Evolutionary conservation across 2,113 vertebrate genomes (phyloP).

Genomic region (Mystacornis crossleyi): DNA sequence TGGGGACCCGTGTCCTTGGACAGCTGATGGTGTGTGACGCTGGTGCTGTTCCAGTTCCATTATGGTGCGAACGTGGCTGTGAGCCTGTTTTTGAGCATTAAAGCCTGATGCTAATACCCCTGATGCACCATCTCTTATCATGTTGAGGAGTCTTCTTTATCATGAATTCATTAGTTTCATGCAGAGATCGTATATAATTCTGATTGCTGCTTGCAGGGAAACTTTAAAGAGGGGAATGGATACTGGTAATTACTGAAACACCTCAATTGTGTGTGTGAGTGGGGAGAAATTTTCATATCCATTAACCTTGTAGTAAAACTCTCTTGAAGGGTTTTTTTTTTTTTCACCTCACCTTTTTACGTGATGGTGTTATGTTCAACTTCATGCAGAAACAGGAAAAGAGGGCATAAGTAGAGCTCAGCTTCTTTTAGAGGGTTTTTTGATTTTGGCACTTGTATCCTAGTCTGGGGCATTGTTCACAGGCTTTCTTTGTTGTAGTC

Average conservation of each 20-base stretch:
- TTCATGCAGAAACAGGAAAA: neutral
- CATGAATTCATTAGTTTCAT: slow-evolving; percentile 69
- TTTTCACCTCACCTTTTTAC: neutral
- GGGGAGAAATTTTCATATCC: neutral
- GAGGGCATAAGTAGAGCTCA: neutral
- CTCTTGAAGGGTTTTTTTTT: neutral
- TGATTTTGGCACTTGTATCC: neutral
- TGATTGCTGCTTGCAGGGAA: slow-evolving; percentile 64
- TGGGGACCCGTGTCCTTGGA: neutral
- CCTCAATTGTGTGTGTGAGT: neutral
- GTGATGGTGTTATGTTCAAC: neutral
- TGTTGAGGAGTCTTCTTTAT: slow-evolving; percentile 37
- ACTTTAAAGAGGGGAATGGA: slow-evolving; percentile 31
- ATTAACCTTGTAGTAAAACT: neutral
- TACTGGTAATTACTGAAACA: slow-evolving; percentile 54
- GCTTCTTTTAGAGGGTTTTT: neutral
- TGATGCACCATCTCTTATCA: neutral
- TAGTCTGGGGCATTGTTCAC: neutral
- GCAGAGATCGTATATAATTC: slow-evolving; percentile 60
- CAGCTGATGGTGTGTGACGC: neutral
- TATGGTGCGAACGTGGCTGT: slow-evolving; percentile 21
- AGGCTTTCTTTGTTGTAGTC: neutral
- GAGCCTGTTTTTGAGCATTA: slow-evolving; percentile 31
- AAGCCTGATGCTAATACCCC: slow-evolving; percentile 23
- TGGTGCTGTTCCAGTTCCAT: neutral